These are phyloP conservation scores for Himalopsyche japonica DNA, from an alignment of 2,888 invertebrate species.

Conservation along the genomic window DNA sequence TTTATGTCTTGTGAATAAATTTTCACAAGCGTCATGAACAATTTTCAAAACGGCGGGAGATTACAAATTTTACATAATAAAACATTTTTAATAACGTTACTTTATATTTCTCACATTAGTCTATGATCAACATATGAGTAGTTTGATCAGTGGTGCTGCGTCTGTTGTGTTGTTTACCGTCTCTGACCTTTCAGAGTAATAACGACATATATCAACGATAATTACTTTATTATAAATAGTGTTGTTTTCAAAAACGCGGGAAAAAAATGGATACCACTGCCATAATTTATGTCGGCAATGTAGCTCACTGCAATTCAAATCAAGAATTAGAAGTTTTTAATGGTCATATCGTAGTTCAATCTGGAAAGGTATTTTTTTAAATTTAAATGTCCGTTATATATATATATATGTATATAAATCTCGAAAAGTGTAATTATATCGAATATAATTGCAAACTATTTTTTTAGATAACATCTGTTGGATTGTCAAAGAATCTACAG, in stretches of 20 bases:
- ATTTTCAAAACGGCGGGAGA: no score
- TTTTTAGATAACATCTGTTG: conserved; percentile 51
- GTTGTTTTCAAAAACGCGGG: no score
- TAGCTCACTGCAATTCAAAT: conserved; percentile 50
- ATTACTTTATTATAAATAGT: no score
- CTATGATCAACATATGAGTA: background rate
- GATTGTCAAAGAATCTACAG: conserved; percentile 57
- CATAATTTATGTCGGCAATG: conserved; percentile 48
- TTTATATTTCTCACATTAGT: no score
- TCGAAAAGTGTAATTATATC: no score
- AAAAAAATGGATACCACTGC: conserved; percentile 18
- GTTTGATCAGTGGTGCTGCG: no score
- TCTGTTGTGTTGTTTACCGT: background rate
- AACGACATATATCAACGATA: no score
- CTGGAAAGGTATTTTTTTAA: conserved; percentile 60
- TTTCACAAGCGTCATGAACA: no score
- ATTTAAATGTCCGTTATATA: background rate
- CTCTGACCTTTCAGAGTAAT: background rate
- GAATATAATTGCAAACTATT: background rate
- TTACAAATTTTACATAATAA: no score
- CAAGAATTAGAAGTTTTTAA: conserved; percentile 51
- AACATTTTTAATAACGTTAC: no score
- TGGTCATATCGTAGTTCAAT: conserved; percentile 62
- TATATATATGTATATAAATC: background rate
- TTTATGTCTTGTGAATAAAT: no score